Percentiles rank a stretch among this genome's conserved stretches.
Evolutionary conservation across 2,888 invertebrate genomes (phyloP).

Genomic region (Lochmaea crataegi): DNA sequence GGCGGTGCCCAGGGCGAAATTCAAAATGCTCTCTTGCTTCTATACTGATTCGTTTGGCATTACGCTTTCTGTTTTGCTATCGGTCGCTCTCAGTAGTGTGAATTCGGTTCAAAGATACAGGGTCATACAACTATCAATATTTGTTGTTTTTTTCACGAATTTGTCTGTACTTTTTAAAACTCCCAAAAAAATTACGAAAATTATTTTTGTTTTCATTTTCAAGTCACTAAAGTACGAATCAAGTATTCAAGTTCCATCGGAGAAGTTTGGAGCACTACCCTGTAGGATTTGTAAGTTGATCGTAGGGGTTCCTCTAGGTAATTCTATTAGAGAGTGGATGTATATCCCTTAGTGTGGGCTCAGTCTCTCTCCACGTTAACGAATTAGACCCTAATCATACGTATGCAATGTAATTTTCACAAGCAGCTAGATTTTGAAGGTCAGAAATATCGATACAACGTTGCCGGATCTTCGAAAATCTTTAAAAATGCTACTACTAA

Average conservation of each 20-base stretch:
- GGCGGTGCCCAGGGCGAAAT: constrained; percentile 8
- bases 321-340: constrained; percentile 59
- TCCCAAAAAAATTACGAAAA: too few relatives aligned
- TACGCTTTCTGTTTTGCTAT: constrained; percentile 20
- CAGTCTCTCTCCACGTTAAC: constrained; percentile 56
- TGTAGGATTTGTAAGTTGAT: constrained; percentile 58
- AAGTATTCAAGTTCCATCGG: not conserved
- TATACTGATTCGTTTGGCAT: constrained; percentile 4
- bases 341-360: constrained; percentile 61
- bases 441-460: not conserved
- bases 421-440: not conserved
- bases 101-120: constrained; percentile 12
- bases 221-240: too few relatives aligned
- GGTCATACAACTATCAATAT: not conserved
- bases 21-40: constrained; percentile 24
- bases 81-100: constrained; percentile 9
- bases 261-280: constrained; percentile 23
- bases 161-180: too few relatives aligned
- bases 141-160: too few relatives aligned
- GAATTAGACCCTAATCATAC: constrained; percentile 63
- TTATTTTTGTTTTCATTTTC: too few relatives aligned
- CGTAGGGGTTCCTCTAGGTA: constrained; percentile 61
- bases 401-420: constrained; percentile 61
- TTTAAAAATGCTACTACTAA: too few relatives aligned
- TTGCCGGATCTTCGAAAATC: not conserved